Percentiles rank a stretch among this genome's conserved stretches.
These are phyloP conservation scores for human DNA, from an alignment of 2,113 vertebrate species.

Conservation along the genomic window GRCh38 chr15:98217001-98217500, in stretches of 20 bases:
- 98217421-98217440: no score
- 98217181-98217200: neutral
- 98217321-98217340: neutral
- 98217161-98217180: neutral
- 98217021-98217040: neutral
- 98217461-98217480: neutral
- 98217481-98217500: neutral
- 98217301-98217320: neutral
- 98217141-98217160: neutral
- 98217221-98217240: neutral
- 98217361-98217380: neutral
- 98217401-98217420: neutral
- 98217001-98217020: neutral
- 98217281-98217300: no score
- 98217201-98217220: neutral
- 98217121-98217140: neutral
- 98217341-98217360: neutral
- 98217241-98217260: neutral
- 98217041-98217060: neutral
- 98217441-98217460: neutral
- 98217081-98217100: neutral
- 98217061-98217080: neutral
- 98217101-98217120: neutral
- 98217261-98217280: no score
- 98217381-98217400: neutral